These are phyloP conservation scores for Apis cerana DNA, from an alignment of 1,140 invertebrate species.

Conservation along the genomic window DNA sequence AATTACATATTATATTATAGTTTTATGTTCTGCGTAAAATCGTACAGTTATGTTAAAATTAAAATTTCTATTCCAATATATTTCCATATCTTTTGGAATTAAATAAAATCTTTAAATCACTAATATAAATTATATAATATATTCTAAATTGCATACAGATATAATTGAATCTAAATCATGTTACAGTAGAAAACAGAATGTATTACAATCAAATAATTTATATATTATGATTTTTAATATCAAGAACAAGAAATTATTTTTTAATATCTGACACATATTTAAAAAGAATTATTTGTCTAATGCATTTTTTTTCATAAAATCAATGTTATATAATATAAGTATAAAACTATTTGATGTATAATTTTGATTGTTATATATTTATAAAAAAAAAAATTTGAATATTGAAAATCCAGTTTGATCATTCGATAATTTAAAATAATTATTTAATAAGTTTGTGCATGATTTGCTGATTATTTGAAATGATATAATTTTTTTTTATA, in stretches of 20 bases:
- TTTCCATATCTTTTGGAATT: conserved; percentile 56
- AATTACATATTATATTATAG: conserved; percentile 60
- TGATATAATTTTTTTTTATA: conserved; percentile 8
- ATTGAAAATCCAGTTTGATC: conserved; percentile 38
- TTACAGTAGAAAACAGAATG: neutral
- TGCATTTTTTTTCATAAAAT: conserved; percentile 42
- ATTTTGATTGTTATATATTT: conserved; percentile 41
- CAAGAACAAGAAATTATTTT: neutral
- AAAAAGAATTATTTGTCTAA: conserved; percentile 27
- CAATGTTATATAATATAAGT: conserved; percentile 28
- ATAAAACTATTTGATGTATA: conserved; percentile 8
- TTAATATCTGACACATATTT: conserved; percentile 34
- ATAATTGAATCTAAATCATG: neutral
- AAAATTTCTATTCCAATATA: conserved; percentile 53
- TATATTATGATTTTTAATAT: neutral
- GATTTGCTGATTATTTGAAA: neutral
- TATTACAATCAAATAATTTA: conserved; percentile 6
- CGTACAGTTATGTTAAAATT: conserved; percentile 49
- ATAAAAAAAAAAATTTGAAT: conserved; percentile 22
- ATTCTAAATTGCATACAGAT: conserved; percentile 43
- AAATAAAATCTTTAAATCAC: conserved; percentile 43
- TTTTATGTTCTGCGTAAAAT: conserved; percentile 51
- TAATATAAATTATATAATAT: conserved; percentile 41
- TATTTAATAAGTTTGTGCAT: neutral
- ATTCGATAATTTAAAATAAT: neutral